Base-by-base conservation (phyloP, 2,888 invertebrate genomes). In the Teleiodes luculella region DNA sequence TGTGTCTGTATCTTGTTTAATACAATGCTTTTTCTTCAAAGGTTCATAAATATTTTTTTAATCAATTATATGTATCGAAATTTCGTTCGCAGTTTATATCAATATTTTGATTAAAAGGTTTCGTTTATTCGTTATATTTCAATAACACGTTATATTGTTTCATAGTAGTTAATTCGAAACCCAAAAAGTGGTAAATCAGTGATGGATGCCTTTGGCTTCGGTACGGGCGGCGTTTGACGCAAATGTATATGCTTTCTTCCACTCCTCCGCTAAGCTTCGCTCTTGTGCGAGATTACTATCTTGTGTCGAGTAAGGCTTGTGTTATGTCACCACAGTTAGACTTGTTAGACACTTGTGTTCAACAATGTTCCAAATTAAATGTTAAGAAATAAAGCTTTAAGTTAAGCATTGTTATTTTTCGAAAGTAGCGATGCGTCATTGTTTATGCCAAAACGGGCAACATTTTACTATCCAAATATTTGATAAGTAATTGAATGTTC, bases 121-220 rank as follows among this genome's bases (percentile, higher is more conserved):
- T 41, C 5, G 11, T 20, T 8, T 8, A 10, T 16, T 41, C 5
- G 11, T 20, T 8, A 7, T n/a, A 20, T 48, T 36, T 31, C 7
- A 24, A 4, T 24, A 24, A 13, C 33, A 33, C 33, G 33, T 33
- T n/a, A 33, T 11, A 33, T 33, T n/a, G 10, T 2, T 33, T 33
- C 24, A 24, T 33, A 3, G 33, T 59, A 54, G 52, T 60, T 61
- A 28, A 49, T 24, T 62, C 61, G 62, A 64, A 62, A 64, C 67
- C 68, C 71, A 62, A 68, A 63, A 73, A 61, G 6, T 67, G 62
- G 51, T 50, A 30, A n/a, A 35, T 41, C 28, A 10, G 72, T 68
- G 75, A 79, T 76, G 83, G 85, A 74, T 87, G 90, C 90, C 90
- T 90, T 89, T 77, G 90, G 90, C 89, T 86, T 85, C 79, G 79